A percentile compares a stretch with the other conserved stretches of the same genome.
Evolutionary conservation across 2,797 vertebrate species (phyloP).

Genomic region (Nyctibius grandis): DNA sequence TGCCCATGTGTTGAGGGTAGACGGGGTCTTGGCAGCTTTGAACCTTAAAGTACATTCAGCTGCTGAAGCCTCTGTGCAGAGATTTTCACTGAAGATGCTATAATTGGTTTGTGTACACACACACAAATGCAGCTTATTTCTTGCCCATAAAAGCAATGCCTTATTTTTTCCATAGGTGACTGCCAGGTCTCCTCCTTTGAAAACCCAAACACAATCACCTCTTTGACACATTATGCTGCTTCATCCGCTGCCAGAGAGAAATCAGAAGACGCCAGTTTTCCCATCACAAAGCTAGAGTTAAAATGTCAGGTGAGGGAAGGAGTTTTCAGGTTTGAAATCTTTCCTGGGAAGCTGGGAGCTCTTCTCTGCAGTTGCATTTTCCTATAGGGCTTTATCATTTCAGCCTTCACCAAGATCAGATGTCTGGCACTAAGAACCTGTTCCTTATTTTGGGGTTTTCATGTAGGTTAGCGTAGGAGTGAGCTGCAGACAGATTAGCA

Average conservation of each 20-base stretch:
- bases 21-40: neutral
- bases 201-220: neutral
- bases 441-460: slow-evolving; percentile 21
- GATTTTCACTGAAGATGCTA: neutral
- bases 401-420: neutral
- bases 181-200: neutral
- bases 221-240: neutral
- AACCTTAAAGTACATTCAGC: neutral
- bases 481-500: slow-evolving; percentile 17
- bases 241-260: neutral
- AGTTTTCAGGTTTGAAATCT: neutral
- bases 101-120: neutral
- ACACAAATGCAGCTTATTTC: neutral
- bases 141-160: neutral
- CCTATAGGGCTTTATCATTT: neutral
- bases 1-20: rapidly evolving
- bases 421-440: slow-evolving; percentile 14
- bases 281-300: neutral
- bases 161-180: neutral
- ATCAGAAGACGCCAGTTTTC: neutral
- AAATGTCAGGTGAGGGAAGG: neutral
- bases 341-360: neutral
- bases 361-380: neutral
- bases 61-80: rapidly evolving
- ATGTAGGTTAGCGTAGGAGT: slow-evolving; percentile 30